phyloP scores from a whole-genome alignment of 1,140 invertebrate genomes.

The Lepidotrigona ventralis region DNA sequence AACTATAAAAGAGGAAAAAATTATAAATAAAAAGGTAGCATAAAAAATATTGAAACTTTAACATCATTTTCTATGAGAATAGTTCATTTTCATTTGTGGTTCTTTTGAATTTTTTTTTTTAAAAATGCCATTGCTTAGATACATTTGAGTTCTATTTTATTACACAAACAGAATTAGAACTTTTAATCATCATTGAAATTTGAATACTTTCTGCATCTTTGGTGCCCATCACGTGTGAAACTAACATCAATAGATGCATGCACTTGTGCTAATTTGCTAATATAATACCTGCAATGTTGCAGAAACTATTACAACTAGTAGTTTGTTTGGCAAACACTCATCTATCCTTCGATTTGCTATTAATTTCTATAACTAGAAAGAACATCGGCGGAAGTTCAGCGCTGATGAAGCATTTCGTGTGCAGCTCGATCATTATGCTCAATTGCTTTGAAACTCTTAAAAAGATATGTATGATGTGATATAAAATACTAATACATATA shows the following conservation, averaged over 20 bases:
- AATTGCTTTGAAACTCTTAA: neutral
- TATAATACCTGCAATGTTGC: constrained; percentile 35
- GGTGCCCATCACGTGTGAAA: constrained; percentile 1
- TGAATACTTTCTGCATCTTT: neutral
- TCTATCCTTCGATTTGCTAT: constrained; percentile 28
- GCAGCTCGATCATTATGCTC: neutral
- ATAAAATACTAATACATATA: no score
- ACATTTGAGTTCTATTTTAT: no score
- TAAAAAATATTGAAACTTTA: no score
- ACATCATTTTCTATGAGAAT: no score
- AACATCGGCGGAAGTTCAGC: constrained; percentile 10
- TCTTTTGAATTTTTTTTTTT: no score
- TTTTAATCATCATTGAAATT: constrained; percentile 27
- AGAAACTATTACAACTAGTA: constrained; percentile 16
- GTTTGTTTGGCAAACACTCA: constrained; percentile 48
- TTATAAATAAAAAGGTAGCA: no score
- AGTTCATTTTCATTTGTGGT: no score
- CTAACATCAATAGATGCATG: constrained; percentile 5
- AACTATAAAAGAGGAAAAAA: no score
- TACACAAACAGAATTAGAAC: neutral
- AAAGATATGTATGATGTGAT: no score
- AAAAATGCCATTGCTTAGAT: neutral
- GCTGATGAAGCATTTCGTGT: constrained; percentile 29
- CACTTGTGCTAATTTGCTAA: constrained; percentile 32
- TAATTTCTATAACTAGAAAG: constrained; percentile 27